phyloP scores from a whole-genome alignment of 2,888 invertebrate genomes.

The Drosophila mercatorum region DNA sequence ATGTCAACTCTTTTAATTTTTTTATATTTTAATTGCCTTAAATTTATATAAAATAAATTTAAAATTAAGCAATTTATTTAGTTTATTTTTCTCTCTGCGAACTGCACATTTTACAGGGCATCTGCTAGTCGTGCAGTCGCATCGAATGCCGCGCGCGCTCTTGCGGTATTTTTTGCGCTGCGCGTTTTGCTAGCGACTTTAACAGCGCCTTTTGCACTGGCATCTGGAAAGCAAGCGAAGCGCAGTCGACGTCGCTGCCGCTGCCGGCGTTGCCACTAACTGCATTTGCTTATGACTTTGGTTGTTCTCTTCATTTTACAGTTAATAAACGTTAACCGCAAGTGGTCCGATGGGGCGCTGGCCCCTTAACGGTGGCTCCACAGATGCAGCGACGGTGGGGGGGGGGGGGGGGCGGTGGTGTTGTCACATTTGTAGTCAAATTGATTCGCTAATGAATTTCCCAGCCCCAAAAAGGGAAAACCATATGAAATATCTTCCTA shows the following conservation, averaged over 20 bases:
- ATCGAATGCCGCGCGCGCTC: neutral
- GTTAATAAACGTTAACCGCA: constrained; percentile 71
- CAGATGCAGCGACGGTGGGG: constrained; percentile 12
- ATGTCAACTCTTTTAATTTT: no score
- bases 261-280: constrained; percentile 17
- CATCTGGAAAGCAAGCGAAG: constrained; percentile 31
- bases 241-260: constrained; percentile 24
- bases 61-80: no score
- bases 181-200: constrained; percentile 32
- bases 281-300: constrained; percentile 44
- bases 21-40: no score
- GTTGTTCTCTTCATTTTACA: constrained; percentile 42
- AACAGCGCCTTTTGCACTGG: constrained; percentile 16
- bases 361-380: constrained; percentile 27
- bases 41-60: neutral
- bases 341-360: constrained; percentile 31
- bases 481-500: neutral
- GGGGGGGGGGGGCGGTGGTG: constrained; percentile 5
- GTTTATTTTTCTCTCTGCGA: no score
- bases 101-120: neutral
- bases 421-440: constrained; percentile 68
- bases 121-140: neutral
- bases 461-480: constrained; percentile 16
- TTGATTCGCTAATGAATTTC: constrained; percentile 68
- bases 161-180: constrained; percentile 8